Evolutionary conservation across 1,140 invertebrate species (phyloP).

Genomic region (Drosophila takahashii): DNA sequence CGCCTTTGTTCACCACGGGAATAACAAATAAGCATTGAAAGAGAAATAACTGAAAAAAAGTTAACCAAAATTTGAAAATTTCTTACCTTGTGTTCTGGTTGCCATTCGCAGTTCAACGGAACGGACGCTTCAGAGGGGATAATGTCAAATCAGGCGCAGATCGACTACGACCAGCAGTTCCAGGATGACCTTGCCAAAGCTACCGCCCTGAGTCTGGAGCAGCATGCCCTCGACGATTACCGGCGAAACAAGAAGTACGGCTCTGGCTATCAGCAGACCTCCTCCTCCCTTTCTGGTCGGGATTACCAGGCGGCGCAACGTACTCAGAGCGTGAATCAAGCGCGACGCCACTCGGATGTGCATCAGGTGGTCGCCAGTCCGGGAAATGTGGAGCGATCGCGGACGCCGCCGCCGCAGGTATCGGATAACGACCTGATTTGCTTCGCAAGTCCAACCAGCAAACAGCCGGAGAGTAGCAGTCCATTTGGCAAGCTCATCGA

Average conservation of each 20-base stretch:
- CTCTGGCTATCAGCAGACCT: conserved; percentile 24
- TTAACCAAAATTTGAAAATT: conserved; percentile 39
- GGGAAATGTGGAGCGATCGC: conserved; percentile 62
- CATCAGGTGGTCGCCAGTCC: conserved; percentile 33
- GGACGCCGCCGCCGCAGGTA: conserved; percentile 85
- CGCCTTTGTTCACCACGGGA: conserved; percentile 47
- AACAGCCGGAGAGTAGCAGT: conserved; percentile 83
- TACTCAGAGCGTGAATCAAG: conserved; percentile 77
- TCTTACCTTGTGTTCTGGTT: conserved; percentile 28
- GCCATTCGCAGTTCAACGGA: conserved; percentile 45
- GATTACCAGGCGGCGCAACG: conserved; percentile 59
- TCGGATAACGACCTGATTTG: conserved; percentile 89
- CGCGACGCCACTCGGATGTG: conserved; percentile 85
- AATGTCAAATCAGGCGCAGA: conserved; percentile 78
- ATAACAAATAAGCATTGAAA: conserved; percentile 27
- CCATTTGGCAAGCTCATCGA: conserved; percentile 86
- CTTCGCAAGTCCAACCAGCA: conserved; percentile 88
- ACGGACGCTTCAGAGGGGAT: conserved; percentile 35
- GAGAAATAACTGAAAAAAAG: conserved; percentile 32
- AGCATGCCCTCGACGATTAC: conserved; percentile 92
- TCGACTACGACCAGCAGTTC: conserved; percentile 92
- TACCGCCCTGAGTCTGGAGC: conserved; percentile 93
- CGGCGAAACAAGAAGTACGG: conserved; percentile 85
- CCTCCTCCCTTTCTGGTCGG: neutral
- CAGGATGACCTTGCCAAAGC: conserved; percentile 94